Percentiles rank a stretch among this genome's conserved stretches.
phyloP scores from a whole-genome alignment of 2,113 vertebrate species.

The Tympanuchus pallidicinctus region DNA sequence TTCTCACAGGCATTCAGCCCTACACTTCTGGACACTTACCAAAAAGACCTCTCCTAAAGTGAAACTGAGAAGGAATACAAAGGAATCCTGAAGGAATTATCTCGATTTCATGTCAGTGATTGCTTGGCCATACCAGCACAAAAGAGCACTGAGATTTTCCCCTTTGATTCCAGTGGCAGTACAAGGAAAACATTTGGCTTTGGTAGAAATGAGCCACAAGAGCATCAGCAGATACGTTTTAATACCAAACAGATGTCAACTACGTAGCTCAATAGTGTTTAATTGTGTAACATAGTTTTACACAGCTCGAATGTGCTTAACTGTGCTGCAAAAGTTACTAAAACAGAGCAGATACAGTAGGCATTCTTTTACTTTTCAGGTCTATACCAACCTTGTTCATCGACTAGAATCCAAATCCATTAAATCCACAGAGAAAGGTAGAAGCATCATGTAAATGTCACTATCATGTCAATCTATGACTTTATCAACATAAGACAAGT shows the following conservation, averaged over 20 bases:
- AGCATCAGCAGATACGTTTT: background rate
- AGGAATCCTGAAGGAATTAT: background rate
- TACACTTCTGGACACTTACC: background rate
- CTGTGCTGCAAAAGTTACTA: background rate
- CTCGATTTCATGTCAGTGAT: background rate
- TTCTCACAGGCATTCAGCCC: background rate
- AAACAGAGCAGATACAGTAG: background rate
- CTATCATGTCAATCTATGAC: background rate
- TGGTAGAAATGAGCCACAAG: background rate
- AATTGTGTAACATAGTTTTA: background rate
- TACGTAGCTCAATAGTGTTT: background rate
- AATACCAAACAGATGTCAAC: conserved; percentile 35
- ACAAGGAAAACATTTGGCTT: background rate
- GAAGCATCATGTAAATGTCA: background rate
- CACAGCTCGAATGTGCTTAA: background rate
- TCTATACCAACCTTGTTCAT: background rate
- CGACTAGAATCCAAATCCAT: background rate
- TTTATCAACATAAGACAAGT: background rate
- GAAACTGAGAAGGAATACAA: background rate
- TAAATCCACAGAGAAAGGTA: background rate
- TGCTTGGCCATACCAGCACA: rapidly evolving
- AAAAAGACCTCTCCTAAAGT: background rate
- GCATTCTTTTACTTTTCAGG: background rate
- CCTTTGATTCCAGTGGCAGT: background rate
- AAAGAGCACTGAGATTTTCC: background rate